Percentiles rank a stretch among this genome's conserved stretches.
Conservation (phyloP, 2,113 vertebrate genomes). For the Ceratotherium simum region DNA sequence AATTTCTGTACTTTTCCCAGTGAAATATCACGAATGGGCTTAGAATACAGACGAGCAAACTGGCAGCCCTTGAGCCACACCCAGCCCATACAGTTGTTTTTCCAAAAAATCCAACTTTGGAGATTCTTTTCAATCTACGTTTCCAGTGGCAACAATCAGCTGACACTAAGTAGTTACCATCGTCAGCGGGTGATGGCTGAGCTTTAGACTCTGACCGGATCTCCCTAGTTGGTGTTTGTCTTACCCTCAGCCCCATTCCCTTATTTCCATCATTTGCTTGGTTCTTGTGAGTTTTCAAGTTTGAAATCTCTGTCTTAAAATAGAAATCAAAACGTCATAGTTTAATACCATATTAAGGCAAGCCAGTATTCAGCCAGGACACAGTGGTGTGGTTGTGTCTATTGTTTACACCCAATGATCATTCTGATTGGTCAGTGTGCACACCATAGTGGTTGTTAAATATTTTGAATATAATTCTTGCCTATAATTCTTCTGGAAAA, state of each 20-base stretch:
- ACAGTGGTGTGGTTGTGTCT: neutral
- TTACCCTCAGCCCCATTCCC: neutral
- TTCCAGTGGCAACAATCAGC: neutral
- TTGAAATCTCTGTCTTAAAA: neutral
- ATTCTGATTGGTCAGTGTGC: neutral
- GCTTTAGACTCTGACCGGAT: neutral
- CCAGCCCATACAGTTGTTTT: neutral
- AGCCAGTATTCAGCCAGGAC: neutral
- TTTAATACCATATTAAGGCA: neutral
- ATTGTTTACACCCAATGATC: neutral
- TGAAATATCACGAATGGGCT: neutral
- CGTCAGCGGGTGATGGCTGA: neutral
- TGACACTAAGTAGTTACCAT: neutral
- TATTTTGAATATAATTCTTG: constrained; percentile 6
- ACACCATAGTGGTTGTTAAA: neutral
- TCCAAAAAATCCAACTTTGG: neutral
- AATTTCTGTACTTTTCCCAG: constrained; percentile 12
- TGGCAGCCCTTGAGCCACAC: neutral
- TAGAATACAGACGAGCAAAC: neutral
- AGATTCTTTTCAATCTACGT: constrained; percentile 26
- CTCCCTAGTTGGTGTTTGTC: neutral
- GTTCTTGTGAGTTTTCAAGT: neutral
- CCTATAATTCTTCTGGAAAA: neutral
- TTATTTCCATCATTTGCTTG: neutral
- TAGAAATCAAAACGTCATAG: neutral